phyloP scores from a whole-genome alignment of 1,140 invertebrate species.

The Drosophila obscura region DNA sequence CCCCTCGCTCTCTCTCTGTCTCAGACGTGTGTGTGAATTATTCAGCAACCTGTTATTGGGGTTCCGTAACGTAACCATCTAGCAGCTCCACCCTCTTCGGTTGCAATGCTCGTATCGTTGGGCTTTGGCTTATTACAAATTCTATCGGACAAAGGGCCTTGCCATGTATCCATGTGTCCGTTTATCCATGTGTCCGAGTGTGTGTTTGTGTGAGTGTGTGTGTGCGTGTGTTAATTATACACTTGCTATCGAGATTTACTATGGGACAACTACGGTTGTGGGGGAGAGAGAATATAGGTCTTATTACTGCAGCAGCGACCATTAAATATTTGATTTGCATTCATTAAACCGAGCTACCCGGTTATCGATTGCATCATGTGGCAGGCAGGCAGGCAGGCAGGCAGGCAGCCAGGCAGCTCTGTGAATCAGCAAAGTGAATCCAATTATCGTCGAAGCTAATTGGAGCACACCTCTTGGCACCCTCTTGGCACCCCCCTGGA shows the following conservation, averaged over 20 bases:
- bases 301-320: conserved; percentile 36
- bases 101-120: conserved; percentile 12
- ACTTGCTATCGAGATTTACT: conserved; percentile 44
- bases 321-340: conserved; percentile 71
- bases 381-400: not conserved
- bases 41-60: conserved; percentile 47
- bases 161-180: conserved; percentile 5
- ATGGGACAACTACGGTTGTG: conserved; percentile 6
- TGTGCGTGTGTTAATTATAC: conserved; percentile 49
- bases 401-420: conserved; percentile 15
- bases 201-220: conserved; percentile 24
- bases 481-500: too few species aligned
- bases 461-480: conserved; percentile 5
- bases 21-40: conserved; percentile 53
- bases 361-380: too few species aligned
- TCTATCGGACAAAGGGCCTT: conserved; percentile 32
- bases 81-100: not conserved
- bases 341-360: conserved; percentile 35
- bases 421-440: not conserved
- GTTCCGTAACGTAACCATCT: not conserved
- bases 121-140: conserved; percentile 40
- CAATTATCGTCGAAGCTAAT: conserved; percentile 31
- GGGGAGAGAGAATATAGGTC: conserved; percentile 1
- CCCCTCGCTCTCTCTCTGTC: not conserved
- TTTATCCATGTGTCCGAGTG: too few species aligned